Percentiles rank a stretch among this genome's conserved stretches.
Evolutionary conservation across 2,888 invertebrate genomes (phyloP).

Genomic region (Dryomyza anilis): DNA sequence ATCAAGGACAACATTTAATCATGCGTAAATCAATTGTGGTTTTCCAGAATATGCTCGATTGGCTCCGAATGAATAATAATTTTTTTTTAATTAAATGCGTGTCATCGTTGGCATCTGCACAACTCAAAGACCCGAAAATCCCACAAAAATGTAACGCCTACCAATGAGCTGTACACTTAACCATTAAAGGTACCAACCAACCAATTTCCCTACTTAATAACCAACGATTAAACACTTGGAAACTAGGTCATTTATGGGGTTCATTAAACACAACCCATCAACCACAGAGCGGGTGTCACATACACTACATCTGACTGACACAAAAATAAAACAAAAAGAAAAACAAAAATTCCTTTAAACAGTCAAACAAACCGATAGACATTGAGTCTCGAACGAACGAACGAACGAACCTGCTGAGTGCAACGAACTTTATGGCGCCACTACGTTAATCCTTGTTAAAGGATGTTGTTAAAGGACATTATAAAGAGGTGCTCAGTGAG

Average conservation of each 20-base stretch:
- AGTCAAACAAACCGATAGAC: neutral
- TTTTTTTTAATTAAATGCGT: neutral
- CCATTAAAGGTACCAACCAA: no score
- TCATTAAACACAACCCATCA: no score
- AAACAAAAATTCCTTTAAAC: neutral
- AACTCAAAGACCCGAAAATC: neutral
- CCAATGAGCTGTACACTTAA: no score
- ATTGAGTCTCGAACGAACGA: neutral
- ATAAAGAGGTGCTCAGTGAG: no score
- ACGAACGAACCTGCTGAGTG: neutral
- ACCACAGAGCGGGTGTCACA: no score
- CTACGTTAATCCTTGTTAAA: neutral
- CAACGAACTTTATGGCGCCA: neutral
- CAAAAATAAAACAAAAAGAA: neutral
- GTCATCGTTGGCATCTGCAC: no score
- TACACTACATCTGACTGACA: neutral
- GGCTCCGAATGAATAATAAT: neutral
- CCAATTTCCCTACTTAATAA: no score
- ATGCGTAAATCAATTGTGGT: constrained; percentile 29
- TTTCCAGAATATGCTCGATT: constrained; percentile 25
- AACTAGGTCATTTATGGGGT: no score
- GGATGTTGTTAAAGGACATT: no score
- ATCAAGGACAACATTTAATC: constrained; percentile 11
- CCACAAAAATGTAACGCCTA: no score
- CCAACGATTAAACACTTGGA: neutral